These are phyloP conservation scores for Lasioglossum calceatum DNA, from an alignment of 2,888 invertebrate species.

Conservation along the genomic window DNA sequence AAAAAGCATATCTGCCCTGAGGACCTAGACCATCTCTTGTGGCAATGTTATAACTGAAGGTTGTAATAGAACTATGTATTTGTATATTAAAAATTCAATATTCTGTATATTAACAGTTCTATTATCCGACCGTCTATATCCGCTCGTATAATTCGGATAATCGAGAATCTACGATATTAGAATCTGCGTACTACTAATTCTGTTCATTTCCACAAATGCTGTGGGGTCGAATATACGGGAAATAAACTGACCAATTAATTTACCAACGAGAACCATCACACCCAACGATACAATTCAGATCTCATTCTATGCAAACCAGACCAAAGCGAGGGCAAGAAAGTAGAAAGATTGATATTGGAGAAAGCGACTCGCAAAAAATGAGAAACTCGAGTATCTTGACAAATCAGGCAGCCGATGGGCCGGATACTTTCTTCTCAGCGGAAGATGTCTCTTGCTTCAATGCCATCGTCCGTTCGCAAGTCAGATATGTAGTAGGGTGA, in stretches of 20 bases:
- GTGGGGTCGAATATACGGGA: background rate
- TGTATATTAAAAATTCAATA: too few species aligned
- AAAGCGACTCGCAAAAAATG: background rate
- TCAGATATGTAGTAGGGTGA: background rate
- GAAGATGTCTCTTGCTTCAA: background rate
- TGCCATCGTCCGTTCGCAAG: background rate
- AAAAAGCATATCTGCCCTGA: too few species aligned
- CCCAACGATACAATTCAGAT: background rate
- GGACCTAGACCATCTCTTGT: too few species aligned
- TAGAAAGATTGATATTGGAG: background rate
- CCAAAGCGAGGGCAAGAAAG: background rate
- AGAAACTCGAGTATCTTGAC: background rate
- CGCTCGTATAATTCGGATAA: background rate
- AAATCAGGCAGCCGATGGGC: background rate
- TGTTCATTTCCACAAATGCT: background rate
- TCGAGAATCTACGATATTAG: background rate
- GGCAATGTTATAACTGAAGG: background rate
- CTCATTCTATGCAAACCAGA: background rate
- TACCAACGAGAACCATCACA: background rate
- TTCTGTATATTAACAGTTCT: too few species aligned
- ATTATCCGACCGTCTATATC: too few species aligned
- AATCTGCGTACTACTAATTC: background rate
- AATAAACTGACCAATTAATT: background rate
- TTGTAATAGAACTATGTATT: background rate
- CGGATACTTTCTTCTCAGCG: background rate